Base-by-base conservation (phyloP, 1,140 invertebrate species). In the Drosophila sucinea region DNA sequence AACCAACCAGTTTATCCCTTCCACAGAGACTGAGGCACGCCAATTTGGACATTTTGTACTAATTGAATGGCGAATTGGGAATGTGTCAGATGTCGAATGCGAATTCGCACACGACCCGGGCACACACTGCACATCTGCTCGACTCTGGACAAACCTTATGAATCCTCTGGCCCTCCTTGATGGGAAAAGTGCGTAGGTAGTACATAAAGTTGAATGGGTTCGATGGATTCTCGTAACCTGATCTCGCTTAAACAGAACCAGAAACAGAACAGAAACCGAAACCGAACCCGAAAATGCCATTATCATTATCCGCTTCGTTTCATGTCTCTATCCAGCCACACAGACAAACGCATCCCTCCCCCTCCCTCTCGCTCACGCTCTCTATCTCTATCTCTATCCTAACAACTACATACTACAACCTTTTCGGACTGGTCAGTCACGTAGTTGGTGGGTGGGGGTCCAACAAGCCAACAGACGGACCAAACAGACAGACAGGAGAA, bases 291-390 rank as follows among this genome's bases (percentile, higher is more conserved):
- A 56, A 56, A 58, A 58, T 72, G 73, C 76, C 73, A 79, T 79
- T 79, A 79, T 79, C 76, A 79, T 79, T 79, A 79, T 79, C 73
- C 73, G 76, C 73, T 76, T 75, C 76, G 76, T 41, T 79, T 79
- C 73, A 79, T 79, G 76, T 79, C 76, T 79, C 73, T 79, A 79
- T 79, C 73, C 69, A 61, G 66, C 56, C 62, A 71, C 51, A 58
- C 30, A 35, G 17, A 64, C 60, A 57, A 70, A 70, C 67, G 73
- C 72, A 75, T 75, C 75, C 70, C 73, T 73, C 54, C 56, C 67
- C 71, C 66, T 72, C 51, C 60, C 73, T 77, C 73, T 73, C 66
- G 65, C 73, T 23, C 47, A 23, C n/a, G 23, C 17, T 27, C 33
- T 35, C 35, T 10, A 10, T 11, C 8, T 38, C 10, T 11, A 38